Base-by-base conservation (phyloP, 2,888 invertebrate genomes). In the Melanophora roralis region DNA sequence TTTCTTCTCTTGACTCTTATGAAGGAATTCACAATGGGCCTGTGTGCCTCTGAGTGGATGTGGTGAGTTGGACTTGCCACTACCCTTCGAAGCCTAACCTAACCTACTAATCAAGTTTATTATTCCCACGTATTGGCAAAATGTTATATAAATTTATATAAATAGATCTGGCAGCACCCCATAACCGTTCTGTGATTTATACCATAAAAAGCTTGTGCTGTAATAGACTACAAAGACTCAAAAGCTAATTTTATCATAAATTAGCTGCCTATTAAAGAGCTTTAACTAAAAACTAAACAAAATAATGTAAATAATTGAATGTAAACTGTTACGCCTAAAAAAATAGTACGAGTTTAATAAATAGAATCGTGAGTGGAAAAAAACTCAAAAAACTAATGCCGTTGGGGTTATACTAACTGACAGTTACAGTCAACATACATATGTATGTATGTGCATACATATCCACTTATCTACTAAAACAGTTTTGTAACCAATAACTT, bases 401-500 rank as follows among this genome's bases (percentile, higher is more conserved):
- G 36, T 34, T 34, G 19, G 27, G 27, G 4, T 23, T 8, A 14
- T 11, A 69, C 8, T 53, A 36, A 53, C 21, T 53, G 27, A n/a
- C 55, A 36, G 36, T n/a, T 23, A 16, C 6, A 57, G n/a, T 36
- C n/a, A 49, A 69, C 34, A 49, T 53, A 43, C 23, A 34, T 21
- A n/a, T n/a, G n/a, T n/a, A n/a, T n/a, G n/a, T n/a, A n/a, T n/a
- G n/a, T n/a, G n/a, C n/a, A n/a, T n/a, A n/a, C n/a, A n/a, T n/a
- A n/a, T n/a, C n/a, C n/a, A n/a, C n/a, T 21, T 55, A n/a, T 57
- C 11, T 2, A 27, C 49, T 69, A 1, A 60, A 21, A 43, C 16
- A 47, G 60, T 53, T 59, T 74, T 59, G 51, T 40, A 57, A 49
- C 36, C 19, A 47, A 65, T 21, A 62, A 74, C 62, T 45, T 16